A percentile compares a stretch with the other conserved stretches of the same genome.
Evolutionary conservation across 23 tunicate species (phyloP).

Genomic region (Oikopleura vanhoeffeni): DNA sequence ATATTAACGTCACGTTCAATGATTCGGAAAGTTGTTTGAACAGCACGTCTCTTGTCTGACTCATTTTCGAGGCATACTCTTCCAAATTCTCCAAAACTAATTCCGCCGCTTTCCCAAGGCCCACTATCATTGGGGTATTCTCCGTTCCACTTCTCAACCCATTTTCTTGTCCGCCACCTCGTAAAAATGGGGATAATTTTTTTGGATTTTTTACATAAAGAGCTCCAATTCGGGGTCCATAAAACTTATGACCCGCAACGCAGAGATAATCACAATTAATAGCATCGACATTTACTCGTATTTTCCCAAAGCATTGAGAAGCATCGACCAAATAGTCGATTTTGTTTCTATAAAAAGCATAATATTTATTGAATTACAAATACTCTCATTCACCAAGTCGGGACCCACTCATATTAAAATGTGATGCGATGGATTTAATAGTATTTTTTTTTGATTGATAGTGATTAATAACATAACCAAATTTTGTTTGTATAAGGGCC

Average conservation of each 20-base stretch:
- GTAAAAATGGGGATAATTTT: slow-evolving; percentile 22
- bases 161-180: slow-evolving; percentile 84
- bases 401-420: too few relatives aligned
- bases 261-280: slow-evolving; percentile 58
- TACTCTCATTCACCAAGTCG: too few relatives aligned
- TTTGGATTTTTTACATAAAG: slow-evolving; percentile 29
- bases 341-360: too few relatives aligned
- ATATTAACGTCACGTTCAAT: slow-evolving; percentile 4
- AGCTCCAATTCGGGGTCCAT: slow-evolving; percentile 94
- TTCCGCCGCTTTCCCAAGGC: slow-evolving; percentile 53
- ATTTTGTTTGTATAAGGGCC: too few relatives aligned
- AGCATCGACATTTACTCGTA: slow-evolving; percentile 32
- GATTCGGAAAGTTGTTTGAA: slow-evolving; percentile 29
- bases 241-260: slow-evolving; percentile 89
- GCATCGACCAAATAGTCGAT: slow-evolving; percentile 59
- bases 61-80: slow-evolving; percentile 28
- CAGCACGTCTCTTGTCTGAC: slow-evolving; percentile 42
- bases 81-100: slow-evolving; percentile 27
- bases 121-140: slow-evolving; percentile 85
- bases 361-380: too few relatives aligned
- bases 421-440: too few relatives aligned
- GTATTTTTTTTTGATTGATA: too few relatives aligned
- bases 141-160: slow-evolving; percentile 83
- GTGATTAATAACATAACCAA: too few relatives aligned
- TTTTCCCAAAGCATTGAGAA: slow-evolving; percentile 80